Conservation (phyloP, 2,113 vertebrate genomes). For the Crotalus horridus region DNA sequence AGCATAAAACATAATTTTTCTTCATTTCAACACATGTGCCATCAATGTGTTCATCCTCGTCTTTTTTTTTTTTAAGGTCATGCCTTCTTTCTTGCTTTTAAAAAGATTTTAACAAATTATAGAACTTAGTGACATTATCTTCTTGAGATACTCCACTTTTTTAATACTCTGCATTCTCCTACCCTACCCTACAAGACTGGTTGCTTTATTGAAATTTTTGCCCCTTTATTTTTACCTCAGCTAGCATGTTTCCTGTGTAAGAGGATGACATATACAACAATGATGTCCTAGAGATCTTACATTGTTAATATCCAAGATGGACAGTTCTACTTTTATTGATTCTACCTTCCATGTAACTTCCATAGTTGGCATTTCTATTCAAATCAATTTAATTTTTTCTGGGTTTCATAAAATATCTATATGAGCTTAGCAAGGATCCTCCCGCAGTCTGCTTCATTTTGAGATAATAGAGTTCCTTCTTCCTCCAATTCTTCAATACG, state of each 20-base stretch:
- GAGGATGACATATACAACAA: not conserved
- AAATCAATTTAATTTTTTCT: not conserved
- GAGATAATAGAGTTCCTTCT: not conserved
- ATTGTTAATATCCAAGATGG: not conserved
- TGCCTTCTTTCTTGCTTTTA: not conserved
- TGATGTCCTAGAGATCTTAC: not conserved
- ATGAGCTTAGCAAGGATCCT: not conserved
- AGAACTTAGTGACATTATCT: not conserved
- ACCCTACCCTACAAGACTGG: not conserved
- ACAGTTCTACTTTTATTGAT: not conserved
- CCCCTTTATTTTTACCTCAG: not conserved
- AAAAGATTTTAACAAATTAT: not conserved
- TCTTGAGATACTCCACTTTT: not conserved
- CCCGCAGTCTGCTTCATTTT: not conserved
- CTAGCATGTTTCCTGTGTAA: not conserved
- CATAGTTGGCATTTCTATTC: not conserved
- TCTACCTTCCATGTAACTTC: not conserved
- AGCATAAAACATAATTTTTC: constrained; percentile 13
- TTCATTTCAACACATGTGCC: not conserved
- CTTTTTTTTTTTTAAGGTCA: not conserved
- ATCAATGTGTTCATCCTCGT: not conserved
- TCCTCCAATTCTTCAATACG: not conserved
- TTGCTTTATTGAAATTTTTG: not conserved
- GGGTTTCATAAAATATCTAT: not conserved
- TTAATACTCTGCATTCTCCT: not conserved